Conservation (phyloP, 37 sponge, comb jelly and placozoan genomes). For the Dysidea cf. avara region DNA sequence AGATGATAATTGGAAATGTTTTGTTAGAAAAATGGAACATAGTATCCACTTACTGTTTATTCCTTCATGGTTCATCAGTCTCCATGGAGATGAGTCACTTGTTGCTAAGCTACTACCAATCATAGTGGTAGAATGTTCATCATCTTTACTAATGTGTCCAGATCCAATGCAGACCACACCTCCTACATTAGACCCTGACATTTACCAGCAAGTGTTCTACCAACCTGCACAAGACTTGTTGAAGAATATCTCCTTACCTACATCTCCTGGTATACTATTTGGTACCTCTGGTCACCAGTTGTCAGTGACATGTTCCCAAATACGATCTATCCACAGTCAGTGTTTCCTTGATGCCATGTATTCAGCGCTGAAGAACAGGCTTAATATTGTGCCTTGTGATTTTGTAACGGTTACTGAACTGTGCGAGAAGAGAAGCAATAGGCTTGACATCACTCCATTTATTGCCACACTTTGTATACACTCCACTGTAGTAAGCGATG, state of each 20-base stretch:
- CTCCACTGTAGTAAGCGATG: too few relatives aligned
- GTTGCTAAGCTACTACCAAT: conserved; percentile 12
- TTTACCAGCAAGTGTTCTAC: background rate
- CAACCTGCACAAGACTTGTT: background rate
- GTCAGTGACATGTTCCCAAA: background rate
- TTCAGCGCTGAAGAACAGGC: conserved; percentile 8
- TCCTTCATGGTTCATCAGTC: conserved; percentile 12
- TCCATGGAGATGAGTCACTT: background rate
- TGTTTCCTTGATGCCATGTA: conserved; percentile 42
- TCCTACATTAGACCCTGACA: background rate
- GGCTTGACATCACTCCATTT: conserved; percentile 51
- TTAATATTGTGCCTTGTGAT: conserved; percentile 1
- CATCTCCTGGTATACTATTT: background rate
- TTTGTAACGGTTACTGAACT: conserved; percentile 14
- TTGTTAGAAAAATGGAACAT: conserved; percentile 11
- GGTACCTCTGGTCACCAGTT: background rate
- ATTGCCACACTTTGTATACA: conserved; percentile 44
- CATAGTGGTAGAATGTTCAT: conserved; percentile 16
- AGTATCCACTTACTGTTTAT: conserved; percentile 25
- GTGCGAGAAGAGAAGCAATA: conserved; percentile 7
- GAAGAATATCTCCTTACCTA: background rate
- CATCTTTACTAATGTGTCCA: conserved; percentile 3
- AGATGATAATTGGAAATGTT: conserved; percentile 51
- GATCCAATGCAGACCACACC: conserved; percentile 11
- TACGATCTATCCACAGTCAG: background rate